Base-by-base conservation (phyloP, 2,797 vertebrate genomes). In the Takifugu rubripes region DNA sequence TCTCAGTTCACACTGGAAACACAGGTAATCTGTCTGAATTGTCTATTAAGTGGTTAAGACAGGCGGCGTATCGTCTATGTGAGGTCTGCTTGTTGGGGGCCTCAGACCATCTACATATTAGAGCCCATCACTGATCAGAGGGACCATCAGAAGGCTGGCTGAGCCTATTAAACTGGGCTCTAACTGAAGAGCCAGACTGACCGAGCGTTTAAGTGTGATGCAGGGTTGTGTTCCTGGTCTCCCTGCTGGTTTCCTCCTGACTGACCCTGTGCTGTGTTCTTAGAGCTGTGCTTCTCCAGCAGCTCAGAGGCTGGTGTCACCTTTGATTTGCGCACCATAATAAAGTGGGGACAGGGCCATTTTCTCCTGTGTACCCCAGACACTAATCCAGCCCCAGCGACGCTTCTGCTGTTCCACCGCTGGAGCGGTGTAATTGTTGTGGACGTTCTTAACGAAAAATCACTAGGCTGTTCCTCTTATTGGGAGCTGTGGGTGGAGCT, bases 321-420 rank as follows among this genome's bases (percentile, higher is more conserved):
- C 51, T 89, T 88, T 89, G 84, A 90, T 90, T 90, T 89, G 88
- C 84, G 72, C 72, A 57, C 25, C 52, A 70, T 54, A 90, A 88
- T 83, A 82, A 86, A 82, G 68, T 56, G 49, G 66, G 51, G 86
- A 86, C 87, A 82, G 77, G 66, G 61, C 78, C 74, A 86, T 88
- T 87, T 88, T 90, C 84, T 82, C 64, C 54, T 10, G 67, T 74
- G 66, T 83, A 78, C 74, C 74, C 56, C 17, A 48, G 72, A 56
- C n/a, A 42, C 66, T 67, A 52, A 36, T 48, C 54, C 48, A 48
- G 62, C 49, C 72, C 31, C 33, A 6, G 56, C 52, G 64, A 50
- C 62, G 47, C 66, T 49, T 61, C 64, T 31, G 47, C 45, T 26
- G 27, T 27, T 72, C 62, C 56, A 29, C 50, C 6, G 25, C 61